A percentile compares a stretch with the other conserved stretches of the same genome.
Conservation (phyloP, 2,888 invertebrate species). For the Strigamia transsilvanica region DNA sequence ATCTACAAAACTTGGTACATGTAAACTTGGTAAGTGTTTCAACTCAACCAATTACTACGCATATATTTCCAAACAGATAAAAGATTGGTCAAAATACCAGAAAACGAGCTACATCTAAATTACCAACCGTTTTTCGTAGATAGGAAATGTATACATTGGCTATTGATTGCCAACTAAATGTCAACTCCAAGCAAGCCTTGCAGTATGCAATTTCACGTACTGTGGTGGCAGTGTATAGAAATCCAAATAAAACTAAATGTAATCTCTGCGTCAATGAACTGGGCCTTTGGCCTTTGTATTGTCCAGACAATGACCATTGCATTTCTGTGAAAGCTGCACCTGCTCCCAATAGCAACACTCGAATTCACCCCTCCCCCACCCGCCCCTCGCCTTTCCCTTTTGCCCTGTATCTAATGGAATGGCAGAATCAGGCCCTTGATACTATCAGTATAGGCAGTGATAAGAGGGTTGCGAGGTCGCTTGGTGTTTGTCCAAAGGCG, state of each 20-base stretch:
- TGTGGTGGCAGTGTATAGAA: background rate
- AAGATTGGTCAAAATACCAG: too few species aligned
- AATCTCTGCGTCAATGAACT: slow-evolving; percentile 8
- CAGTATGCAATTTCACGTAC: background rate
- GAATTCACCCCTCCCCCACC: background rate
- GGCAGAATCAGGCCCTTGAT: slow-evolving; percentile 8
- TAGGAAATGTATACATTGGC: background rate
- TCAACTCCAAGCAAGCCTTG: background rate
- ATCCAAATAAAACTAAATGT: background rate
- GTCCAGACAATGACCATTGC: slow-evolving; percentile 8
- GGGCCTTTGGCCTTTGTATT: slow-evolving; percentile 8
- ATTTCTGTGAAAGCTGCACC: slow-evolving; percentile 8
- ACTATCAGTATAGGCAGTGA: slow-evolving; percentile 8
- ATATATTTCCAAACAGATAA: too few species aligned
- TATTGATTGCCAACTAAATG: background rate
- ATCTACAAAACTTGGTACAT: too few species aligned
- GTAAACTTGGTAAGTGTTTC: too few species aligned
- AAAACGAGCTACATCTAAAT: too few species aligned
- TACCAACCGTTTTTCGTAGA: too few species aligned
- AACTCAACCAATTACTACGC: too few species aligned
- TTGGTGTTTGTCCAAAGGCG: background rate
- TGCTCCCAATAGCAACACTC: slow-evolving; percentile 2
- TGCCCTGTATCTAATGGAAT: slow-evolving; percentile 8
- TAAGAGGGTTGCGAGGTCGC: slow-evolving; percentile 8
- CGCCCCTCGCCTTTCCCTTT: background rate